Base-by-base conservation (phyloP, 2,797 vertebrate species). In the Chelonia mydas region DNA sequence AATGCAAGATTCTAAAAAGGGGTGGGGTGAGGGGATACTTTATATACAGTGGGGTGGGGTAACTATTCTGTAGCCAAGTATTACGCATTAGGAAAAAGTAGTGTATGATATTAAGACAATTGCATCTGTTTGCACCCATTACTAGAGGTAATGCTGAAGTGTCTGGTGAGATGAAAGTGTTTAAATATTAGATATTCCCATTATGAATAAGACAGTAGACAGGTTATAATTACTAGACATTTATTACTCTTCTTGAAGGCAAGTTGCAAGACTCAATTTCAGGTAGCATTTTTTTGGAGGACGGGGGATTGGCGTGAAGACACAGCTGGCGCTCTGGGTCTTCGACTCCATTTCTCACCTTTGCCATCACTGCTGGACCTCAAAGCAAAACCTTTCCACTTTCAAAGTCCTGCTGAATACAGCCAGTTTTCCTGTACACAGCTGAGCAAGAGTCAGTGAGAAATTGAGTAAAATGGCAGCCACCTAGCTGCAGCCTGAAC, bases 181-280 rank as follows among this genome's bases (percentile, higher is more conserved):
- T 9, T 53, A 49, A 88, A 83, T 0, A 1, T 65, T 10, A 47
- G 25, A 31, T 31, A 53, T 12, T 91, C 33, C 45, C 49, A 33
- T 13, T 54, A 55, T 51, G 74, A 97, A 51, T 1, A 84, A 94
- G 76, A 94, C 81, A 92, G 3, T 5, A 90, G 86, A 57, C 90
- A 84, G 78, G 81, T 88, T 96, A 97, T 86, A 97, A 97, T 97
- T 97, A 95, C 61, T 90, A 93, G 94, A 95, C 95, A 93, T 97
- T 98, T 98, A 98, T 97, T 98, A 55, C 54, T 93, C 87, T 91
- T 86, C 87, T 86, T 81, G 77, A 59, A 84, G 92, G 93, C 90
- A 91, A 88, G 90, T 83, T 51, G 68, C 94, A 95, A 86, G 92
- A 72, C 84, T 94, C 78, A 25, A n/a, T 90, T 93, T 90, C 86